These are phyloP conservation scores for Cryptocheilus praepositus DNA, from an alignment of 2,888 invertebrate genomes.

Conservation along the genomic window DNA sequence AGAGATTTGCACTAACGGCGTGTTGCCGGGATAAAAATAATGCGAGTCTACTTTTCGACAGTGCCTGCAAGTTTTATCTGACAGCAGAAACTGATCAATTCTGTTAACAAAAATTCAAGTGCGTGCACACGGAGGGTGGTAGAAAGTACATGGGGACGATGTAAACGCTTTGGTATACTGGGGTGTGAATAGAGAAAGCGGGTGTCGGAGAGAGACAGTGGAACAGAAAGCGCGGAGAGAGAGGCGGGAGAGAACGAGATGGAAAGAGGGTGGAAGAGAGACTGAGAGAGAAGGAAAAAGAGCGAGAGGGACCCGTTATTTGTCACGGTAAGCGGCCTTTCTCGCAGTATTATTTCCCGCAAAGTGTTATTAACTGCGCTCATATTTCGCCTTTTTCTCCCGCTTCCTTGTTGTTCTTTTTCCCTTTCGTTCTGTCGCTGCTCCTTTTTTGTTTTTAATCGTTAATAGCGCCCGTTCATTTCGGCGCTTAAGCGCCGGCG, in stretches of 20 bases:
- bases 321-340: constrained; percentile 74
- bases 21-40: not conserved
- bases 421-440: constrained; percentile 53
- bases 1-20: too few species aligned
- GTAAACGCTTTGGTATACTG: constrained; percentile 45
- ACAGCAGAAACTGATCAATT: constrained; percentile 31
- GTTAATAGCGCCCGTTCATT: constrained; percentile 74
- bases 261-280: constrained; percentile 19
- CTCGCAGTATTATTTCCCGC: constrained; percentile 74
- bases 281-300: constrained; percentile 33
- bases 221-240: constrained; percentile 20
- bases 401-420: constrained; percentile 59
- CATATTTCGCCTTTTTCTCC: constrained; percentile 73
- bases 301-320: constrained; percentile 68
- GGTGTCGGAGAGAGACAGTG: constrained; percentile 28
- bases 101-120: constrained; percentile 31
- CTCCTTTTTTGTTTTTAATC: constrained; percentile 64
- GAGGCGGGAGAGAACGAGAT: constrained; percentile 22
- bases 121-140: constrained; percentile 29
- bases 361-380: constrained; percentile 75
- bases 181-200: constrained; percentile 11
- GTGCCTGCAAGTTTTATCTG: constrained; percentile 17
- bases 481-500: constrained; percentile 68
- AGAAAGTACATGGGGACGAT: constrained; percentile 40
- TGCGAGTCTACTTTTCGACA: constrained; percentile 25